Evolutionary conservation across 2,797 vertebrate genomes (phyloP), one percentile per base, ranked within the genome.

Genomic region (Bufotes viridis): DNA sequence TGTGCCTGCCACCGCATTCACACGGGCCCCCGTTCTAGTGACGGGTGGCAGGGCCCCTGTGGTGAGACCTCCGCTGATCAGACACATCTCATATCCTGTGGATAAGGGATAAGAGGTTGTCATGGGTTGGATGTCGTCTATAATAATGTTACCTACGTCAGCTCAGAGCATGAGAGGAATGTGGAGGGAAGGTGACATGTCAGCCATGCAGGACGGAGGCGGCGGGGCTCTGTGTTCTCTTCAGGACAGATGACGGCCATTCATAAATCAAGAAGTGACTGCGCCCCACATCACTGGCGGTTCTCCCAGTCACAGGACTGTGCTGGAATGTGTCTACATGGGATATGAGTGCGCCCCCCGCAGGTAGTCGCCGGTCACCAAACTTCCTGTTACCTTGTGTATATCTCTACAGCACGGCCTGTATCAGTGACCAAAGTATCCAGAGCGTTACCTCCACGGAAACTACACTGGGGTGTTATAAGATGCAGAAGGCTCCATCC

Each of bases 151-250:
- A 29, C 67, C 24, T 26, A 58, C 51, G 63, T 69, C 22, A 69
- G 10, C 34, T 75, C 5, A 14, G 11, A 13, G 82, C 22, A 84
- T 74, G 24, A 74, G 18, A 57, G 53, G 51, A 75, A 83, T 83
- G 17, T 75, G 20, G 26, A n/a, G 72, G 61, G 58, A 87, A 87
- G 78, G 70, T 87, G 80, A 82, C 69, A 75, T 75, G 69, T 51
- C 6, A 65, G 86, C 42, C 11, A 87, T 78, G 80, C 60, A 22
- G 58, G 72, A 82, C n/a, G 34, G 70, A 26, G 76, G 60, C 70
- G 11, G 57, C 57, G 51, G 29, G 58, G 55, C 29, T 61, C 18
- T 60, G 12, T 22, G 55, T 18, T 22, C 5, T 60, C 58, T 26
- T 51, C 26, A 17, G 55, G 76, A 58, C 55, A 13, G 17, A 61